A percentile compares a stretch with the other conserved stretches of the same genome.
Evolutionary conservation across 2,888 invertebrate species (phyloP).

Genomic region (Kuschelorhynchus macadamiae): DNA sequence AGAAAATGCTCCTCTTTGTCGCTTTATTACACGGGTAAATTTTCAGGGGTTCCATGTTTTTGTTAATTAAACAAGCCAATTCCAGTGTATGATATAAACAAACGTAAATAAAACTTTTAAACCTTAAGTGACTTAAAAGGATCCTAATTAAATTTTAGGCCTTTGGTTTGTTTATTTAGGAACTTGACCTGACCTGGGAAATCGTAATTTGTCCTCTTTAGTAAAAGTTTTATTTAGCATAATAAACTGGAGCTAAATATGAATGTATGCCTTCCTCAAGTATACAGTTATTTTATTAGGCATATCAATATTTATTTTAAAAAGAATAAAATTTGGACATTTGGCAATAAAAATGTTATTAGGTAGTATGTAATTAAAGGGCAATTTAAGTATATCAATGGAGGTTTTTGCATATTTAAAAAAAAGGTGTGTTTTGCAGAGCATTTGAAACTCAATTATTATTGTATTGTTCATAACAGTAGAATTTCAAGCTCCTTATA

Average conservation of each 20-base stretch:
- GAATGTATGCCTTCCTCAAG: slow-evolving; percentile 18
- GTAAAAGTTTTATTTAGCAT: slow-evolving; percentile 19
- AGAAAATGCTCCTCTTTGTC: too few species aligned
- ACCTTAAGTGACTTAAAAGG: slow-evolving; percentile 14
- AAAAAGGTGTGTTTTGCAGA: too few species aligned
- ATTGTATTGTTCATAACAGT: too few species aligned
- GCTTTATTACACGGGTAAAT: too few species aligned
- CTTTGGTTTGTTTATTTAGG: slow-evolving; percentile 34
- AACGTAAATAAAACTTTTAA: slow-evolving; percentile 6
- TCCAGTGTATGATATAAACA: not conserved
- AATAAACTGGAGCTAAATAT: slow-evolving; percentile 35
- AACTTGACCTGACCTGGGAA: slow-evolving; percentile 32
- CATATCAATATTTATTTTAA: too few species aligned
- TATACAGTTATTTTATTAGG: not conserved
- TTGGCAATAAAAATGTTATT: not conserved
- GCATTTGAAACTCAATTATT: too few species aligned
- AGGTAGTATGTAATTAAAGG: not conserved
- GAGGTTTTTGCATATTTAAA: too few species aligned
- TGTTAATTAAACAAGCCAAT: not conserved
- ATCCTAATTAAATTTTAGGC: slow-evolving; percentile 34
- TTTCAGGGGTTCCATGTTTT: too few species aligned
- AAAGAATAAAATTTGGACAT: not conserved
- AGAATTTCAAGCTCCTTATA: too few species aligned
- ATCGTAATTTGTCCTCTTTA: slow-evolving; percentile 39
- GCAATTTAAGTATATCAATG: not conserved